Base-by-base conservation (phyloP, 2,888 invertebrate genomes). In the Watsonalla binaria region DNA sequence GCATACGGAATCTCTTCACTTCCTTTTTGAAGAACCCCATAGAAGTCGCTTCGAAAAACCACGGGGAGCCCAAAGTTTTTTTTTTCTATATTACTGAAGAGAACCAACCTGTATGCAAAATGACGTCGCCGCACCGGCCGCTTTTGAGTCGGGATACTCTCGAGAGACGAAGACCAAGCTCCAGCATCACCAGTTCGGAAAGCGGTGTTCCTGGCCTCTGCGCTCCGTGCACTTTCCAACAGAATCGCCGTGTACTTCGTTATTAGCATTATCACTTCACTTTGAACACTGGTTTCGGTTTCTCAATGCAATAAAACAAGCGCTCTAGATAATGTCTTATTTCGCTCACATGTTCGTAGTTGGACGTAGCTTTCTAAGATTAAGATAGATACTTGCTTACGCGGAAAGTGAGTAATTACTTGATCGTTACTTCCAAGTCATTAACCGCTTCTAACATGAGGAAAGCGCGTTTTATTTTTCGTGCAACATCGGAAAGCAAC, bases 161-260 rank as follows among this genome's bases (percentile, higher is more conserved):
- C 82, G 59, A 82, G 33, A 0, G 86, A 86, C 0, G 87, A 83
- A 4, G 84, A 79, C 83, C 83, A 84, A 7, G 70, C 73, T 47
- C 68, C 72, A 11, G 11, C 42, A 42, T 68, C 70, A 34, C 72
- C 69, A 45, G 76, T 63, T 52, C 80, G 74, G 50, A 77, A 58
- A 6, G 78, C 78, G 51, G 72, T 68, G 52, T 84, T 84, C 65
- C 88, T 78, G 2, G 84, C 85, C 59, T 92, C 92, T 51, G 84
- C 76, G 53, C 80, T 90, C 69, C 90, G 87, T n/a, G 93, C 93
- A 57, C 93, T 93, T 77, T 94, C 94, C 83, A 94, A 80, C 72
- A 94, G 76, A 57, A 94, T 91, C 51, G 94, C 92, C n/a, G 94
- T 94, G 70, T 94, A 94, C 74, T 94, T 93, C 24, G 94, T 94